Conservation (phyloP, 2,113 vertebrate species). For the Clupea harengus region DNA sequence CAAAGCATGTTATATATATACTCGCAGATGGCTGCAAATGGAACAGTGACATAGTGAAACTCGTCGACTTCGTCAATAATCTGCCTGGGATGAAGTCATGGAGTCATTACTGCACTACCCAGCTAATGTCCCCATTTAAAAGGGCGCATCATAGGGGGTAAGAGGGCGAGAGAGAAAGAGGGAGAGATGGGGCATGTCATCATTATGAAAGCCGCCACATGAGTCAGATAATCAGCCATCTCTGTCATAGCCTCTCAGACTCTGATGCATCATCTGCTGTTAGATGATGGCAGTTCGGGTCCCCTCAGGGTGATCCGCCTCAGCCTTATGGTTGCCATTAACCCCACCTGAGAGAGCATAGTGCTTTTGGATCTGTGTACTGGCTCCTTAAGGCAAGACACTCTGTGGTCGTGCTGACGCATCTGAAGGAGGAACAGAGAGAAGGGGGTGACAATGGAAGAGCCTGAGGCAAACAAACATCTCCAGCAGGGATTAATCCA, state of each 20-base stretch:
- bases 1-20: neutral
- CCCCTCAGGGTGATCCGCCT: neutral
- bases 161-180: neutral
- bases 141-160: neutral
- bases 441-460: neutral
- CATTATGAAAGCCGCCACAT: slow-evolving; percentile 1
- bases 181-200: neutral
- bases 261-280: neutral
- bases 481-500: neutral
- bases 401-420: neutral
- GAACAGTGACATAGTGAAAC: slow-evolving; percentile 8
- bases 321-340: slow-evolving; percentile 6
- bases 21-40: neutral
- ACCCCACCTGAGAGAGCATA: neutral
- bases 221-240: neutral
- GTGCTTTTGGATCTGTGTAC: neutral
- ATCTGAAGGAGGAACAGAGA: neutral
- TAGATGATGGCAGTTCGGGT: neutral
- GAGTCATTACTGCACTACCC: neutral
- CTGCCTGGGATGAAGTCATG: slow-evolving; percentile 4
- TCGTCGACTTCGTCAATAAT: neutral
- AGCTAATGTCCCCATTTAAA: neutral
- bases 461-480: neutral
- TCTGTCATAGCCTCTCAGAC: neutral
- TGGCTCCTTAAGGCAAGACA: neutral